Conservation (phyloP, 2,797 vertebrate species). For the Enteromius treurensis region DNA sequence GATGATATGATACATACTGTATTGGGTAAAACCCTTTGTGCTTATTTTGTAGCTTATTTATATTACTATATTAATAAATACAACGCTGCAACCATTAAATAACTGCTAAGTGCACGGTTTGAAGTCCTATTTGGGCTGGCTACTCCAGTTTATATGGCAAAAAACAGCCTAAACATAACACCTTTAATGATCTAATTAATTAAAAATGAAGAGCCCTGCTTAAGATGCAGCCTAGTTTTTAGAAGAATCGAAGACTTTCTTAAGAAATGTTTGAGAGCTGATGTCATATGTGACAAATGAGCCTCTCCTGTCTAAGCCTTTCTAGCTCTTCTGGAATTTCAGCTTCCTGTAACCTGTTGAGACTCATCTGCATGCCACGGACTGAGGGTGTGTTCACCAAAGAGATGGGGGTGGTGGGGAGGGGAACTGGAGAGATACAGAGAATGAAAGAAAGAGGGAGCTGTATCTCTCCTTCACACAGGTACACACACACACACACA, state of each 20-base stretch:
- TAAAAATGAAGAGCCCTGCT: neutral
- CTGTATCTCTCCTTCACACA: constrained; percentile 57
- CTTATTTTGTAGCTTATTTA: neutral
- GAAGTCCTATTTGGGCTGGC: neutral
- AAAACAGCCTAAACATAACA: neutral
- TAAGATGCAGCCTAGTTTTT: neutral
- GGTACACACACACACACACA: constrained; percentile 17
- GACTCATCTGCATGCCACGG: constrained; percentile 67
- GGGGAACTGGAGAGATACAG: constrained; percentile 54
- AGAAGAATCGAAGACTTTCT: constrained; percentile 16
- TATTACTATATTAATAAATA: neutral
- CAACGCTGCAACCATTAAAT: neutral
- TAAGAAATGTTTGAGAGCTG: constrained; percentile 11
- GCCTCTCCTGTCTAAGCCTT: constrained; percentile 48
- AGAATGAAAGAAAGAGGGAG: constrained; percentile 62
- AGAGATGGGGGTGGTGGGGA: constrained; percentile 54
- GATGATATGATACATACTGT: neutral
- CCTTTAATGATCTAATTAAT: neutral
- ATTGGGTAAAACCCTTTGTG: neutral
- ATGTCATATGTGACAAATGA: constrained; percentile 34
- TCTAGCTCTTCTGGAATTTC: constrained; percentile 63
- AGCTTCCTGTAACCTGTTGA: constrained; percentile 70
- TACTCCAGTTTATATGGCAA: neutral
- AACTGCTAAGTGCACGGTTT: neutral
- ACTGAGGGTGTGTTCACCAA: constrained; percentile 59